Percentiles rank a stretch among this genome's conserved stretches.
These are phyloP conservation scores for Ctenopoma multispine DNA, from an alignment of 2,797 vertebrate species.

Conservation along the genomic window DNA sequence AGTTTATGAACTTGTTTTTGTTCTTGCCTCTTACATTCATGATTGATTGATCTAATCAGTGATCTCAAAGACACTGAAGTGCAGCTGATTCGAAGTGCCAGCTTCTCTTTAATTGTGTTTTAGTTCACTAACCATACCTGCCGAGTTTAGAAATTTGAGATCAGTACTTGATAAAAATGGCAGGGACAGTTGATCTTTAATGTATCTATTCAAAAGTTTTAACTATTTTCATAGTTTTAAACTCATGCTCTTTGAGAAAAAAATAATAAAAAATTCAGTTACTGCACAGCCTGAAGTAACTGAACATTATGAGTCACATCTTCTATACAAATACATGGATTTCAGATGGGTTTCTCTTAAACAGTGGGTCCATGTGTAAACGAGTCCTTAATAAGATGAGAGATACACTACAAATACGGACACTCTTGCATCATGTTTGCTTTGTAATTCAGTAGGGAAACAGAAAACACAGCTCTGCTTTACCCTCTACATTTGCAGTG, in stretches of 20 bases:
- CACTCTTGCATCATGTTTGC: constrained; percentile 68
- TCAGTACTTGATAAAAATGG: too few species aligned
- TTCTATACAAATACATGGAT: constrained; percentile 6
- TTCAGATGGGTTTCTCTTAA: constrained; percentile 12
- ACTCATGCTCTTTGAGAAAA: not conserved
- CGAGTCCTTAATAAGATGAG: constrained; percentile 33
- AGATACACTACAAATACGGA: constrained; percentile 44
- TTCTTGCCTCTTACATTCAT: not conserved
- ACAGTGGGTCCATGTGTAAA: constrained; percentile 17
- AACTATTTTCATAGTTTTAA: not conserved
- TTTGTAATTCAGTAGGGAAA: constrained; percentile 67
- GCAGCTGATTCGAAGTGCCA: too few species aligned
- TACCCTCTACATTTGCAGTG: constrained; percentile 58
- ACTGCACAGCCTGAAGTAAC: not conserved
- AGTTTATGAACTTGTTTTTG: not conserved
- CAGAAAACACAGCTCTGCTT: constrained; percentile 56
- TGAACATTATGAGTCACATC: not conserved
- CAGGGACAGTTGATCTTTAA: too few species aligned
- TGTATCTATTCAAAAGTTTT: too few species aligned
- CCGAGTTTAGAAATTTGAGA: too few species aligned
- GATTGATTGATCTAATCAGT: too few species aligned
- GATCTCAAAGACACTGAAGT: too few species aligned
- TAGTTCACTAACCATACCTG: not conserved
- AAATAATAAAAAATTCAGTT: not conserved
- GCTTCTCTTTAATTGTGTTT: not conserved